These are phyloP conservation scores for Carposina sasakii DNA, from an alignment of 1,140 invertebrate species.

Conservation along the genomic window DNA sequence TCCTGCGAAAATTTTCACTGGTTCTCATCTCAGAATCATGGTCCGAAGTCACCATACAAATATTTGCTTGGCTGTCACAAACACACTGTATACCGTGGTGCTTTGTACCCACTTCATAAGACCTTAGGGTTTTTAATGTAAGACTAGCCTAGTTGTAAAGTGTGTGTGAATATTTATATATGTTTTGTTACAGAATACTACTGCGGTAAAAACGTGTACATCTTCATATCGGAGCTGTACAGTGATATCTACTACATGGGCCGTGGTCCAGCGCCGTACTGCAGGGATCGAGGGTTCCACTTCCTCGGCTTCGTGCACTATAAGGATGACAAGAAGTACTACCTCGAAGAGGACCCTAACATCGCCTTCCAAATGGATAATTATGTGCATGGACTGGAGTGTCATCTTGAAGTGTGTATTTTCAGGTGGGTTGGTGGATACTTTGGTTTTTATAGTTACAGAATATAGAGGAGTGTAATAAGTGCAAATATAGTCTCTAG, in stretches of 20 bases:
- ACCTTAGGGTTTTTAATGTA: too few relatives aligned
- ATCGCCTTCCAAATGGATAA: slow-evolving; percentile 59
- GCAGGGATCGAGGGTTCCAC: slow-evolving; percentile 52
- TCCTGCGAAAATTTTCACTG: too few relatives aligned
- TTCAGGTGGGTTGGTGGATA: too few relatives aligned
- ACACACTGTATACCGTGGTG: too few relatives aligned
- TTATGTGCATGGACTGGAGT: slow-evolving; percentile 56
- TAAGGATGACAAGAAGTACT: slow-evolving; percentile 58
- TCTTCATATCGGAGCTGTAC: slow-evolving; percentile 55
- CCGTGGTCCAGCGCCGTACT: slow-evolving; percentile 46
- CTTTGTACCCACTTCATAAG: too few relatives aligned
- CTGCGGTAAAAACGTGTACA: slow-evolving; percentile 57
- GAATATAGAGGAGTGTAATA: too few relatives aligned
- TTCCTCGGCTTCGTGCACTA: slow-evolving; percentile 59
- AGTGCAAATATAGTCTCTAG: too few relatives aligned
- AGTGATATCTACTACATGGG: slow-evolving; percentile 60
- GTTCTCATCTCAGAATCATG: too few relatives aligned
- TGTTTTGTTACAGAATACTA: slow-evolving; percentile 41
- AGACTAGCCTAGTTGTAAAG: too few relatives aligned
- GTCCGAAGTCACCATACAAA: too few relatives aligned
- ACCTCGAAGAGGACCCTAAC: slow-evolving; percentile 54
- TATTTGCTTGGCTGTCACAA: too few relatives aligned
- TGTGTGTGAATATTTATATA: background rate
- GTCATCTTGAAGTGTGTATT: slow-evolving; percentile 54
- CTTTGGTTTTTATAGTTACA: too few relatives aligned